Evolutionary conservation across 2,888 invertebrate species (phyloP), one percentile per base, ranked within the genome.

Genomic region (Cataglyphis altisquamis): DNA sequence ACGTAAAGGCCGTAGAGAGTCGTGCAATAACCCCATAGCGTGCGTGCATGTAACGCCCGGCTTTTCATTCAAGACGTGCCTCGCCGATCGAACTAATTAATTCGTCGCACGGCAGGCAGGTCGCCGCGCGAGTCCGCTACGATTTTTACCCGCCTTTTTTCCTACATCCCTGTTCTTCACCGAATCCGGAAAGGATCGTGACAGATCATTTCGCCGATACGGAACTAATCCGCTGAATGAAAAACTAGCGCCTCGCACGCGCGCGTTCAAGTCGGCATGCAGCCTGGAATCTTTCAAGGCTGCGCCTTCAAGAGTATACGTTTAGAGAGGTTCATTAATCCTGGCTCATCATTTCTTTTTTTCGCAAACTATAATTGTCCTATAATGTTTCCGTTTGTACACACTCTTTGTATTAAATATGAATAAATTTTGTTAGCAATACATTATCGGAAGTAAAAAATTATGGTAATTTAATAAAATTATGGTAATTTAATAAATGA

Each of bases 51-150:
- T 78, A 83, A 62, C 83, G 66, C 77, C 57, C 32, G 55, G 73
- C 74, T 73, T 82, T 88, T 84, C 90, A 84, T 88, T 90, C 88
- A 89, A 90, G 90, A 90, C 87, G 86, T 72, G 87, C 84, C 83
- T 82, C 83, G 52, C 18, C 84, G 90, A 86, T 89, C 89, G 88
- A 90, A 86, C 86, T 90, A 90, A 90, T 90, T 90, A 90, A 90
- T 90, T 90, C 90, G 90, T 90, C 84, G 89, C 90, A 90, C 90
- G 90, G 36, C 84, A 77, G 45, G 72, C 70, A 39, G 66, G 64
- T 84, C 75, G 82, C 8, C 78, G 82, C 70, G 73, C 52, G 66
- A 68, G 73, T 74, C 73, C 63, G 80, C 75, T 73, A 82, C 63
- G 83, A 89, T 84, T 88, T 85, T 88, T 86, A 81, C 70, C 55